Base-by-base conservation (phyloP, 2,797 vertebrate species). In the Manis javanica region DNA sequence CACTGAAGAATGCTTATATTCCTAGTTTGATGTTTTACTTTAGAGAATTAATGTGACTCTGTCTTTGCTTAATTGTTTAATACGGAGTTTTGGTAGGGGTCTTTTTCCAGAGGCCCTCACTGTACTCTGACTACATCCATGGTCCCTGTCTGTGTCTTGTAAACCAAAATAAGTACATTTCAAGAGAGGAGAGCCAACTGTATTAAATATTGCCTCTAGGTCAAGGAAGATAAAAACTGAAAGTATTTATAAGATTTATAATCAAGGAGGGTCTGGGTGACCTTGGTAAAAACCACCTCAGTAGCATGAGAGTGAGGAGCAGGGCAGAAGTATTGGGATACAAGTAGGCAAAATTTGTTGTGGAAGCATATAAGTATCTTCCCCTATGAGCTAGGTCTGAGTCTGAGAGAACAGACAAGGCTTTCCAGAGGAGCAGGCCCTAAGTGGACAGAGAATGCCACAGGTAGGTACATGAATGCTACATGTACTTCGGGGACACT, bases 231-330 rank as follows among this genome's bases (percentile, higher is more conserved):
- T 31, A 77, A 95, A 63, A n/a, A 72, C 37, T 85, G 49, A 51
- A 78, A 86, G 26, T 87, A 14, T 81, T 91, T 90, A 34, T 16
- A 68, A 83, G 49, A 66, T 92, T 92, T 75, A 69, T 59, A 68
- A 92, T 63, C 31, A 75, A 71, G 77, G 82, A 93, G 14, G 26
- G 74, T 59, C 26, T 68, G 31, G 23, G n/a, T 87, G 57, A 82
- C 57, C 29, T 72, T 68, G 46, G 87, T 89, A 64, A 93, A 87
- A 87, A 53, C 64, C 23, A 66, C 42, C 26, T 82, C 51, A 69
- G 0, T 64, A 77, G 87, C 72, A 42, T 46, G 39, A 29, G 79
- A 77, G 18, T 49, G 12, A 85, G n/a, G 64, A 31, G 31, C 5
- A 53, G 39, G 29, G 55, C 51, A 63, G n/a, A 90, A 53, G 21